These are phyloP conservation scores for Paedocypris micromegethes DNA, from an alignment of 2,797 vertebrate species.

Conservation along the genomic window DNA sequence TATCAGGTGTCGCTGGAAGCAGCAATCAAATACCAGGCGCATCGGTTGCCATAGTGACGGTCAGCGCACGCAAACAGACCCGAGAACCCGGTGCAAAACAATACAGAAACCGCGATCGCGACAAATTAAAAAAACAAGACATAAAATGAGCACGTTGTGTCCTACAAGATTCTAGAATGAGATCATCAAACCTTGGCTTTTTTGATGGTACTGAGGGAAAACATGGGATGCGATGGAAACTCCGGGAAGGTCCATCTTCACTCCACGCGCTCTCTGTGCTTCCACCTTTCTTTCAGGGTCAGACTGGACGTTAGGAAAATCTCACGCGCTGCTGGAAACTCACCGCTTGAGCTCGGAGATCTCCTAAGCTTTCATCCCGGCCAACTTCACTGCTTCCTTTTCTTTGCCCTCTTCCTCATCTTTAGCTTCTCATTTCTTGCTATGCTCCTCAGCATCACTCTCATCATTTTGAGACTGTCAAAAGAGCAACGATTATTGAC, in stretches of 20 bases:
- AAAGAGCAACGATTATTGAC: background rate
- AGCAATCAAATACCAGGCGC: too few species aligned
- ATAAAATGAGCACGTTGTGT: background rate
- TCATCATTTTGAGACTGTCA: constrained; percentile 76
- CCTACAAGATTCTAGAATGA: background rate
- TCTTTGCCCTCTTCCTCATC: constrained; percentile 74
- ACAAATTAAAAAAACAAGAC: background rate
- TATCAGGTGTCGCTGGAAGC: too few species aligned
- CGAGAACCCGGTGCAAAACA: too few species aligned
- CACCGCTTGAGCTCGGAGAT: constrained; percentile 68
- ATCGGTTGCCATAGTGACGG: too few species aligned
- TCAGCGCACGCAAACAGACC: too few species aligned
- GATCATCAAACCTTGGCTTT: constrained; percentile 66
- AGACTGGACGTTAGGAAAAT: constrained; percentile 59
- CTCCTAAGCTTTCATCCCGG: constrained; percentile 78
- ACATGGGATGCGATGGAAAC: constrained; percentile 91
- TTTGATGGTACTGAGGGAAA: constrained; percentile 80
- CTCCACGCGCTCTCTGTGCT: constrained; percentile 85
- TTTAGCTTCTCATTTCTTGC: constrained; percentile 24
- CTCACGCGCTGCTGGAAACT: background rate
- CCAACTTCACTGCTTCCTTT: constrained; percentile 78
- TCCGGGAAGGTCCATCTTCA: constrained; percentile 96
- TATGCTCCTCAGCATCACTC: constrained; percentile 61
- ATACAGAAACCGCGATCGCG: too few species aligned
- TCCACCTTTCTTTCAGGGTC: constrained; percentile 82